Base-by-base conservation (phyloP, 2,113 vertebrate species). In the Probosciger aterrimus region DNA sequence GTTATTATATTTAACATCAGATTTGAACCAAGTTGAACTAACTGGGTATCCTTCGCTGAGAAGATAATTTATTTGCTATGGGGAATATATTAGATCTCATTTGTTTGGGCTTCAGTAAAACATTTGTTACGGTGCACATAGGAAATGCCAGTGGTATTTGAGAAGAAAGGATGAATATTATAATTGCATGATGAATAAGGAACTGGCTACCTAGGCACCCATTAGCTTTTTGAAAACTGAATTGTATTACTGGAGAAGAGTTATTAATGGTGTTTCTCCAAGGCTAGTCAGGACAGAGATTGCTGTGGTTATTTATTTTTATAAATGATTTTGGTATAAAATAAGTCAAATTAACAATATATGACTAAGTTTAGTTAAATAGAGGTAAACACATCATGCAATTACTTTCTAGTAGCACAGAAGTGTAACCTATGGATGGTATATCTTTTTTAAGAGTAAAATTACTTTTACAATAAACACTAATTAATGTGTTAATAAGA, bases 41-140 rank as follows among this genome's bases (percentile, higher is more conserved):
- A 12, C 2, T 2, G 35, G 12, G 4, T 57, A 33, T 49, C 24
- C 52, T 83, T 83, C 59, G 47, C 19, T 41, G 49, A 73, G 57
- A 70, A 78, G n/a, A 46, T 84, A 92, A 92, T 88, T 81, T 24
- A 78, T 95, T 92, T 91, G 2, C 4, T 70, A 73, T 1, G 2
- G 53, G 27, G 53, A 90, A 52, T 88, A 46, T 37, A 31, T 74
- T 94, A 83, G n/a, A 67, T 37, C 31, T 78, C 24, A 22, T 82
- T 81, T 86, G 24, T 96, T 88, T 95, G 50, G 80, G 77, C 28
- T 95, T 91, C 53, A 70, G n/a, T 82, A 65, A 65, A 92, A 91
- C 20, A 53, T 77, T 86, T 86, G 33, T 57, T 96, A 81, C 3
- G 27, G 20, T n/a, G 14, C 39, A 23, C 16, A 27, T 9, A 62